phyloP scores from a whole-genome alignment of 30 jellyfish, hydroid and myxozoan species.

The Sanderia malayensis region DNA sequence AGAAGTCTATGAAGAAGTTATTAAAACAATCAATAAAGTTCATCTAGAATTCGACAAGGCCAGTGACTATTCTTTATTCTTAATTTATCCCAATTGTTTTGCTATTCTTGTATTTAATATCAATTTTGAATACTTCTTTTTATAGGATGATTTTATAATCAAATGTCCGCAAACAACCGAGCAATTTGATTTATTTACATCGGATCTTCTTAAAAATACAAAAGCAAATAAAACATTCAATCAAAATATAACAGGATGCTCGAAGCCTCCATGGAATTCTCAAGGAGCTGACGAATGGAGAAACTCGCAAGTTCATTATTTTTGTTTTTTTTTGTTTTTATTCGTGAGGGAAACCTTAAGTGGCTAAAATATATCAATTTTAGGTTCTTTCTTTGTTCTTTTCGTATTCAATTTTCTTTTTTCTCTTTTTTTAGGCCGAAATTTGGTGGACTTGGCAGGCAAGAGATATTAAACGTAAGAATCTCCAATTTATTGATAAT shows the following conservation, averaged over 20 bases:
- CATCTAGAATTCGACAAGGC: conserved; percentile 79
- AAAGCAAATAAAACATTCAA: conserved; percentile 17
- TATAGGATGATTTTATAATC: conserved; percentile 65
- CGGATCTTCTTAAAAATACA: conserved; percentile 23
- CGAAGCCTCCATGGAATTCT: conserved; percentile 72
- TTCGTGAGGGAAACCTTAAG: too few relatives aligned
- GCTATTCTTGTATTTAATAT: too few relatives aligned
- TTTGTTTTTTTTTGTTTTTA: too few relatives aligned
- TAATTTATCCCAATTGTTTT: too few relatives aligned
- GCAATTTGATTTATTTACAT: conserved; percentile 5
- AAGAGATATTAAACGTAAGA: conserved; percentile 63
- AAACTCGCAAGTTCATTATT: conserved; percentile 56
- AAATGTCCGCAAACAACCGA: conserved; percentile 47
- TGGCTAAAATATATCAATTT: too few relatives aligned
- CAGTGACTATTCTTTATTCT: too few relatives aligned
- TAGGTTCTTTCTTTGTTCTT: too few relatives aligned
- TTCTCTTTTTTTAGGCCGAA: conserved; percentile 54
- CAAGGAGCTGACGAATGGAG: conserved; percentile 72
- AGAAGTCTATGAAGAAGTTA: conserved; percentile 85
- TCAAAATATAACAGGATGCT: conserved; percentile 11
- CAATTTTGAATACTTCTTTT: not conserved
- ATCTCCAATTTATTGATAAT: too few relatives aligned
- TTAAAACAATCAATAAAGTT: conserved; percentile 48
- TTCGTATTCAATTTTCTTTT: too few relatives aligned
- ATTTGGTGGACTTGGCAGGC: conserved; percentile 80